These are phyloP conservation scores for Azorinus chamasolen DNA, from an alignment of 2,888 invertebrate species.

Conservation along the genomic window DNA sequence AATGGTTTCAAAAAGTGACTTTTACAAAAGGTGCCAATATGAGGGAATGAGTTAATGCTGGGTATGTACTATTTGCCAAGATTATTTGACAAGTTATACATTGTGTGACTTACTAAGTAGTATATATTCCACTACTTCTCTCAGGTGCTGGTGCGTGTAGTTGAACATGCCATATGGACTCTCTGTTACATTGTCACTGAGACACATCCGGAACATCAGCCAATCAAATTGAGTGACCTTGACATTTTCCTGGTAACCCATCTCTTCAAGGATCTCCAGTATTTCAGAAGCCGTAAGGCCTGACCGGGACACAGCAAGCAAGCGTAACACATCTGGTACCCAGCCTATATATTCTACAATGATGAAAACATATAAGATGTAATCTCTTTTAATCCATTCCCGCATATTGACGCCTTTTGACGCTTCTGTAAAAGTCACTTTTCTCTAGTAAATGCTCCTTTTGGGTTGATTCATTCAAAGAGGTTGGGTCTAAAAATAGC, in stretches of 20 bases:
- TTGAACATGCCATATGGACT: slow-evolving; percentile 79
- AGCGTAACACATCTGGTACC: slow-evolving; percentile 83
- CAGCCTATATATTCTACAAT: slow-evolving; percentile 82
- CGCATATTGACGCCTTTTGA: no score
- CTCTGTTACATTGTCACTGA: slow-evolving; percentile 75
- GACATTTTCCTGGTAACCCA: slow-evolving; percentile 81
- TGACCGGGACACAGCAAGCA: slow-evolving; percentile 81
- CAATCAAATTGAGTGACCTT: slow-evolving; percentile 82
- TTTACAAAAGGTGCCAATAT: no score
- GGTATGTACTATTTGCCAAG: no score
- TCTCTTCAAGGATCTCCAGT: slow-evolving; percentile 72
- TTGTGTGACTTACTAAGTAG: slow-evolving; percentile 83
- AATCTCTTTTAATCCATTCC: no score
- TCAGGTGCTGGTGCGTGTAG: slow-evolving; percentile 80
- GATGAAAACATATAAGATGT: no score
- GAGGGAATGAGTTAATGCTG: no score
- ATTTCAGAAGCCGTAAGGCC: slow-evolving; percentile 82
- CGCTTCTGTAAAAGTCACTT: no score
- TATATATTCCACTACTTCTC: slow-evolving; percentile 78
- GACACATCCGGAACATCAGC: slow-evolving; percentile 78
- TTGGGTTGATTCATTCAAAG: no score
- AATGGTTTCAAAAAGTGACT: no score
- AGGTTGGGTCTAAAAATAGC: no score
- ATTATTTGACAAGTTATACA: no score
- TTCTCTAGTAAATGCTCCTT: no score